Evolutionary conservation across 2,797 vertebrate genomes (phyloP), one percentile per base, ranked within the genome.

Genomic region (Pseudotriccus pelzelni): DNA sequence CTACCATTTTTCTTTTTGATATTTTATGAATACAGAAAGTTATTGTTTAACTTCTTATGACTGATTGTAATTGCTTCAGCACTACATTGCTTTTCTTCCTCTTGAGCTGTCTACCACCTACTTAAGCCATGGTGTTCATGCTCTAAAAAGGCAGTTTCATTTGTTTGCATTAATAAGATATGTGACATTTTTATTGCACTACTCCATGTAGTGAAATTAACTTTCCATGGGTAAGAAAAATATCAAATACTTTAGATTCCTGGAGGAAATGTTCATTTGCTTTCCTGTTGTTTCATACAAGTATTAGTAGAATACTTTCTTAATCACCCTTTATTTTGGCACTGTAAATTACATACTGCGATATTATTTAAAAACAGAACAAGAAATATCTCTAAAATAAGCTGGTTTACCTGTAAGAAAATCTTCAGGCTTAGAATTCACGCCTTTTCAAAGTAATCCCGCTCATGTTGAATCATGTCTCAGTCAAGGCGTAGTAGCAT

Each of bases 101-200:
- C 95, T 94, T 96, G 87, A 96, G 92, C 94, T 95, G 94, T 94
- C 94, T 97, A 64, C 91, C 93, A 93, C 92, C 95, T 96, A 96
- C 78, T 97, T 95, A 94, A 95, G 39, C 60, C 89, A 52, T 87
- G 77, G 87, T 95, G 92, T 96, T 96, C 74, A 39, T 85, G 76
- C 86, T 95, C 72, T 96, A 87, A 94, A 96, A 96, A 96, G 84
- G 74, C 93, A 93, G 89, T 97, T 97, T 94, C 94, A 95, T 97
- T 97, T 96, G 95, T 97, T 97, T 97, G 88, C 88, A 81, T 97
- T 97, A 96, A 96, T 97, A 96, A 96, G 95, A 95, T 93, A 94
- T 32, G 58, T 97, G 96, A 96, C 96, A 95, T 91, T 96, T 97
- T 97, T 97, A 97, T 96, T 96, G 92, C 91, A 89, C 64, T 93